Evolutionary conservation across 2,113 vertebrate species (phyloP).

Genomic region (Anguilla rostrata): DNA sequence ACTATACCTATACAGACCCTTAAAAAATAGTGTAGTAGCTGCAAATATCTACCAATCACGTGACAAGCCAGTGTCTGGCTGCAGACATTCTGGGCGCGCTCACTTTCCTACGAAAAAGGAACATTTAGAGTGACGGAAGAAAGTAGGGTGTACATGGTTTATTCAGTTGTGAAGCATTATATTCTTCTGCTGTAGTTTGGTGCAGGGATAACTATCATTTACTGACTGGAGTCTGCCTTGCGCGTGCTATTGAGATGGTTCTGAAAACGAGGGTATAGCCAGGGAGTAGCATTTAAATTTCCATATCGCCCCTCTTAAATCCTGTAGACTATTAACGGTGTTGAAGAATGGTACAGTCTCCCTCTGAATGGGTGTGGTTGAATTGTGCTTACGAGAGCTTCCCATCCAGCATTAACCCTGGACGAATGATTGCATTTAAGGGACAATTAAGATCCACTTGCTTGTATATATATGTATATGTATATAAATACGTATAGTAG

Average conservation of each 20-base stretch:
- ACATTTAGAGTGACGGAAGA: neutral
- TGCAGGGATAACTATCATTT: neutral
- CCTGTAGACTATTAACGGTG: neutral
- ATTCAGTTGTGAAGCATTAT: neutral
- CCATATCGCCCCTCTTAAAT: neutral
- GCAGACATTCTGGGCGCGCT: constrained; percentile 12
- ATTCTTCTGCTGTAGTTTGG: neutral
- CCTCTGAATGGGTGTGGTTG: constrained; percentile 28
- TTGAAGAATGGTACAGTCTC: constrained; percentile 28
- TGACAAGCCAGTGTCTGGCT: constrained; percentile 3
- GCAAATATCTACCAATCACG: constrained; percentile 21
- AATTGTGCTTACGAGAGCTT: constrained; percentile 10
- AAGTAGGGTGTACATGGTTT: neutral
- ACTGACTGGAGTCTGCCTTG: neutral
- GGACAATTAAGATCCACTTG: neutral
- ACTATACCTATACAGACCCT: neutral
- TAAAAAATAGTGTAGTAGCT: neutral
- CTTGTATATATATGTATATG: neutral
- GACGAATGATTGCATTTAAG: neutral
- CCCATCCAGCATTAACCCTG: neutral
- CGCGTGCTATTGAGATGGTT: too few species aligned
- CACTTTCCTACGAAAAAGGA: constrained; percentile 13
- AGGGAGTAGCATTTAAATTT: neutral
- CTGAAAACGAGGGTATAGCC: neutral
- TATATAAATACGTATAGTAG: neutral